phyloP scores from a whole-genome alignment of 2,888 invertebrate species.

The Invenusta paracnida region DNA sequence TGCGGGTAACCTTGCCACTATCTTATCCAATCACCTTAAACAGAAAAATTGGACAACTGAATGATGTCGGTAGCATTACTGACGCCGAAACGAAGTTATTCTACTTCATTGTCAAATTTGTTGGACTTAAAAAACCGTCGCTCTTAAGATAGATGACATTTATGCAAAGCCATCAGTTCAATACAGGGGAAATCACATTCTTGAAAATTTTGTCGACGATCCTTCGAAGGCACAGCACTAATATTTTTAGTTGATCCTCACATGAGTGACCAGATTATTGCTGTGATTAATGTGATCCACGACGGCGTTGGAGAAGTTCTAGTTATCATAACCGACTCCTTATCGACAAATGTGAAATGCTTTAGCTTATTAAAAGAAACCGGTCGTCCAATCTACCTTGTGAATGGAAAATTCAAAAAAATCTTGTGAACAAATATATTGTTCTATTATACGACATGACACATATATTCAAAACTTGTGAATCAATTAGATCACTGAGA shows the following conservation, averaged over 20 bases:
- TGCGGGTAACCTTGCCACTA: neutral
- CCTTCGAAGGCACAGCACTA: neutral
- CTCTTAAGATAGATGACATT: neutral
- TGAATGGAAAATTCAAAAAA: no score
- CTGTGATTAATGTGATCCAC: neutral
- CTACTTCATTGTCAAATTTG: neutral
- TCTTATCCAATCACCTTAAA: neutral
- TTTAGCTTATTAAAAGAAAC: no score
- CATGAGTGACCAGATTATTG: neutral
- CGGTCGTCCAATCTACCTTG: no score
- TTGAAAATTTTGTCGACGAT: neutral
- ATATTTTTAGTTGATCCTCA: neutral
- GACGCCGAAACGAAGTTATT: neutral
- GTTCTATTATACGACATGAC: no score
- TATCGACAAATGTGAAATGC: neutral
- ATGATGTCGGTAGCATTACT: constrained; percentile 2
- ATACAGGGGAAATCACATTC: neutral
- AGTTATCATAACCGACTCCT: neutral
- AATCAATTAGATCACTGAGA: no score
- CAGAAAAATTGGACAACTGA: neutral
- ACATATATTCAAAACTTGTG: no score
- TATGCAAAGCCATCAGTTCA: neutral
- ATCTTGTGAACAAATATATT: no score
- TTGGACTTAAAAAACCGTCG: neutral
- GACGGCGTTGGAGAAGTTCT: neutral